phyloP scores from a whole-genome alignment of 2,113 vertebrate species.

The Tupaia tana region DNA sequence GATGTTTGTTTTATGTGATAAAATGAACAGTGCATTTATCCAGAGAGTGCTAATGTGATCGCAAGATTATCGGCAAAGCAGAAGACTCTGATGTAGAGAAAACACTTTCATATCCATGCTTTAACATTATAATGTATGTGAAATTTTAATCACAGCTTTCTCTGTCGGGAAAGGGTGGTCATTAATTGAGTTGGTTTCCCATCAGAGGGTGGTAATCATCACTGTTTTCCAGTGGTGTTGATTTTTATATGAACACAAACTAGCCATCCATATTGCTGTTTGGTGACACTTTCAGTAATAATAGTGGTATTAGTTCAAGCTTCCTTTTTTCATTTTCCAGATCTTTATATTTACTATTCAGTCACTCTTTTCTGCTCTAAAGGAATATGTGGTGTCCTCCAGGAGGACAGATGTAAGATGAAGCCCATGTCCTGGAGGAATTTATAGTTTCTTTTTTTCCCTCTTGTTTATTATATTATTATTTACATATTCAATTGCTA shows the following conservation, averaged over 20 bases:
- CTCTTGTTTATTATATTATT: too few species aligned
- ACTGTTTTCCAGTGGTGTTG: constrained; percentile 43
- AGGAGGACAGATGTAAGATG: neutral
- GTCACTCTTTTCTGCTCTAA: neutral
- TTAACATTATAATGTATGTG: constrained; percentile 36
- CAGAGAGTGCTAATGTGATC: constrained; percentile 55
- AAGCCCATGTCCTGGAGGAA: neutral
- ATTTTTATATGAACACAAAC: constrained; percentile 54
- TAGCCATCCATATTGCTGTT: neutral
- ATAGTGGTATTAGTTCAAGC: constrained; percentile 31
- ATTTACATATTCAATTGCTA: too few species aligned
- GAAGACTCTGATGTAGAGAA: constrained; percentile 6
- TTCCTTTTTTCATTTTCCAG: constrained; percentile 2
- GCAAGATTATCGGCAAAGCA: constrained; percentile 46
- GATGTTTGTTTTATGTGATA: constrained; percentile 68
- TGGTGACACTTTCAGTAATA: constrained; percentile 32
- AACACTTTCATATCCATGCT: constrained; percentile 47
- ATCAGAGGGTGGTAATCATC: constrained; percentile 51
- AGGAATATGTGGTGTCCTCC: neutral
- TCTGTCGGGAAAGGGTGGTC: constrained; percentile 33
- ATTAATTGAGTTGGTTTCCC: constrained; percentile 61
- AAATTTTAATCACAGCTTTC: constrained; percentile 52
- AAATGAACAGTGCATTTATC: constrained; percentile 64
- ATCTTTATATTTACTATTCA: constrained; percentile 34
- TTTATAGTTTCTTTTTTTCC: neutral